phyloP scores from a whole-genome alignment of 2,113 vertebrate genomes.

The Regulus satrapa region DNA sequence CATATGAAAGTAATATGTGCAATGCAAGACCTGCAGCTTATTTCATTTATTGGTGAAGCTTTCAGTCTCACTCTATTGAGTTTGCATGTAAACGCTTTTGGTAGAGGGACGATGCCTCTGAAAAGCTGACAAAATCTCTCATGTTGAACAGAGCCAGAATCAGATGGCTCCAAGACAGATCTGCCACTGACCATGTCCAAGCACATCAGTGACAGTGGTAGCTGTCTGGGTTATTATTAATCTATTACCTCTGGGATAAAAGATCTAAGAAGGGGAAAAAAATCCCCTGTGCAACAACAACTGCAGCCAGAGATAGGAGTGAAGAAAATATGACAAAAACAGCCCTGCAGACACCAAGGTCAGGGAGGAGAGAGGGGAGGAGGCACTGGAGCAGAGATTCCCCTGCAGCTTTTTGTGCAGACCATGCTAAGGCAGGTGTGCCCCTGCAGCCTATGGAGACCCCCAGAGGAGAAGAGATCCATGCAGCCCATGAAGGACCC shows the following conservation, averaged over 20 bases:
- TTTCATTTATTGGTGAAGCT: neutral
- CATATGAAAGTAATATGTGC: neutral
- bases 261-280: neutral
- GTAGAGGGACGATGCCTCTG: neutral
- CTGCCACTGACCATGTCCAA: neutral
- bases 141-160: neutral
- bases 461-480: neutral
- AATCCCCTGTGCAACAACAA: rapidly evolving
- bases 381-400: neutral
- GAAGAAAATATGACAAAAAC: neutral
- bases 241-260: neutral
- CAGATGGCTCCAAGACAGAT: neutral
- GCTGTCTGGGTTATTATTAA: no score
- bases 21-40: neutral
- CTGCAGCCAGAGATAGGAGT: neutral
- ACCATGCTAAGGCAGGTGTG: neutral
- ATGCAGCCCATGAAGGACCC: neutral
- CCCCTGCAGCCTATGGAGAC: neutral
- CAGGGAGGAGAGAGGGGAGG: neutral
- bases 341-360: no score
- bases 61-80: neutral
- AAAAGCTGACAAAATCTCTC: neutral
- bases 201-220: neutral
- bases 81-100: neutral
- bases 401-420: neutral